These are phyloP conservation scores for Drosophila sechellia DNA, from an alignment of 1,140 invertebrate genomes.

Conservation along the genomic window DNA sequence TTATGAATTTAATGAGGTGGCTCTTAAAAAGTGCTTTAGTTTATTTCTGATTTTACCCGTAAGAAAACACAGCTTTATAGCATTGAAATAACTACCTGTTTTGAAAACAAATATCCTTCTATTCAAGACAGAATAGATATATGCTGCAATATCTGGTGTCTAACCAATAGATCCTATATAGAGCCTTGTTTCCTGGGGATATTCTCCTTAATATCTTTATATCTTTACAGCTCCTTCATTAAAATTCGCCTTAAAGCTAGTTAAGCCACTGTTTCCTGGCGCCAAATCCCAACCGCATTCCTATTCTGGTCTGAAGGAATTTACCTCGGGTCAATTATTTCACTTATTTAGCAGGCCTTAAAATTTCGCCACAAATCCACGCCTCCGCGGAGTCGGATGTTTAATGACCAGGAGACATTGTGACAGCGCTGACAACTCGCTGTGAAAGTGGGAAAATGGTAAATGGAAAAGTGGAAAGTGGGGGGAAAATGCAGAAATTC, in stretches of 20 bases:
- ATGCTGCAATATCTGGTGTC: too few species aligned
- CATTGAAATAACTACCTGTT: too few species aligned
- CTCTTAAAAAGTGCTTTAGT: neutral
- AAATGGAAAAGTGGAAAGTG: constrained; percentile 9
- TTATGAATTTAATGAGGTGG: constrained; percentile 20
- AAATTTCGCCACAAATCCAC: constrained; percentile 49
- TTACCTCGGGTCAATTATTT: constrained; percentile 68
- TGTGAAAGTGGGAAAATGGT: constrained; percentile 13
- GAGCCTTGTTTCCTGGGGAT: too few species aligned
- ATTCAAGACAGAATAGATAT: too few species aligned
- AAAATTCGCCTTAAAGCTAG: constrained; percentile 11
- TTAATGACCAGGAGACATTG: constrained; percentile 70
- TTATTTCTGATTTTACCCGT: neutral
- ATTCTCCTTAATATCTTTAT: constrained; percentile 1
- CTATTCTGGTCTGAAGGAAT: constrained; percentile 13
- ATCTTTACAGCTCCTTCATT: constrained; percentile 36
- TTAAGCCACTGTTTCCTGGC: neutral
- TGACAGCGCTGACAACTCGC: constrained; percentile 72
- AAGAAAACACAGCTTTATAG: too few species aligned
- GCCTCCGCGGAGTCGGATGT: constrained; percentile 38
- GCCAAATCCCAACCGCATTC: constrained; percentile 34
- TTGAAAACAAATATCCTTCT: too few species aligned
- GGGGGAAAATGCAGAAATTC: constrained; percentile 19
- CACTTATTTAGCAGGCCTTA: constrained; percentile 70
- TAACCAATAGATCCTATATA: too few species aligned